Percentiles rank a stretch among this genome's conserved stretches.
phyloP scores from a whole-genome alignment of 2,888 invertebrate genomes.

The Drosophila vallismaia region DNA sequence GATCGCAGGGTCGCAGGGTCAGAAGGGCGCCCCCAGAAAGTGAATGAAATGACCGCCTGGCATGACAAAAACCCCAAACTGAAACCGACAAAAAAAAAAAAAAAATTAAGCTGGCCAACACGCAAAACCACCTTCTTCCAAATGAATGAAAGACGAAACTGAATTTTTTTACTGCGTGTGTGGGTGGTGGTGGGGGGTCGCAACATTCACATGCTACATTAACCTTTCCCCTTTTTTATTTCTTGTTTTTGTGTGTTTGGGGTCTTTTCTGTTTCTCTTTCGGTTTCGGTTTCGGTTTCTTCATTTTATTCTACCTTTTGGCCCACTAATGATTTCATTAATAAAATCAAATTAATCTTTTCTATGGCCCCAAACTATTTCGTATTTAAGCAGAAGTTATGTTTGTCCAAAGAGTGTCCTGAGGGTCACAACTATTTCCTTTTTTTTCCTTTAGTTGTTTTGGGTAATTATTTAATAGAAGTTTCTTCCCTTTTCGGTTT shows the following conservation, averaged over 20 bases:
- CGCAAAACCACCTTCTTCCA: conserved; percentile 19
- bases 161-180: background rate
- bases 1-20: conserved; percentile 7
- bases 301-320: conserved; percentile 22
- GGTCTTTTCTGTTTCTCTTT: conserved; percentile 17
- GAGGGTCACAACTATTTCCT: background rate
- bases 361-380: conserved; percentile 35
- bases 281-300: background rate
- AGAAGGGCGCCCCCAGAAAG: conserved; percentile 9
- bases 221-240: conserved; percentile 5
- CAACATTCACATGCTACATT: conserved; percentile 34
- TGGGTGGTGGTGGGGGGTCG: background rate
- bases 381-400: conserved; percentile 33
- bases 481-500: background rate
- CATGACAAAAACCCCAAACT: conserved; percentile 19
- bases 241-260: conserved; percentile 3
- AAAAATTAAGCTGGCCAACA: conserved; percentile 15
- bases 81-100: conserved; percentile 8
- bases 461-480: background rate
- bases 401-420: conserved; percentile 8
- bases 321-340: conserved; percentile 46
- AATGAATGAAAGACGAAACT: conserved; percentile 11
- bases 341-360: conserved; percentile 47
- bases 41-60: conserved; percentile 31
- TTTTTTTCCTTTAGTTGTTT: background rate